Evolutionary conservation across 1,140 invertebrate species (phyloP), one percentile per base, ranked within the genome.

Genomic region (Papilio glaucus): DNA sequence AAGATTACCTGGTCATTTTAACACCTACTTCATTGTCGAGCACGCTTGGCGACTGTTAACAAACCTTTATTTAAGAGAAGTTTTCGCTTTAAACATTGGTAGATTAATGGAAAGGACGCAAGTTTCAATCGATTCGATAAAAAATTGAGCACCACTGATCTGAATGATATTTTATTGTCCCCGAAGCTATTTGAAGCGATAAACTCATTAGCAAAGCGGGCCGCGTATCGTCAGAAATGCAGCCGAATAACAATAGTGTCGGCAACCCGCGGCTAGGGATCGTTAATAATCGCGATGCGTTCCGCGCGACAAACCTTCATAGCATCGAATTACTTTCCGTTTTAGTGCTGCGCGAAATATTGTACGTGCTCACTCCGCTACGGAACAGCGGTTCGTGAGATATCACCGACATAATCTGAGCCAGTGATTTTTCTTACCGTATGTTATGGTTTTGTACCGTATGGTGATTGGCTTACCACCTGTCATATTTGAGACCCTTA

Each of bases 281-380:
- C 81, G 77, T 78, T 81, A 82, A n/a, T n/a, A n/a, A 75, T 76
- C 76, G 57, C 70, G 18, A 33, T 72, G 76, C 76, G 75, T 75
- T 74, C 71, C 73, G 57, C 70, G 73, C 72, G 72, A 21, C 62
- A 33, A 70, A 33, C 65, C 41, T 75, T 81, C 77, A 72, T 77
- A 77, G 74, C 65, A 61, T 60, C 70, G 73, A 79, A 80, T 80
- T 74, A 78, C 78, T 78, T 77, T 78, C 76, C 75, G 75, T 77
- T 79, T 79, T 77, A 73, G 73, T 57, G 37, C 12, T 37, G 42
- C 29, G 65, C 62, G 62, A 76, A 41, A 42, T 74, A 65, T 77
- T 72, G 18, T 38, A 42, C 15, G 26, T 61, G 71, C n/a, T n/a
- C n/a, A n/a, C n/a, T n/a, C n/a, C n/a, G n/a, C n/a, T n/a, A n/a